Base-by-base conservation (phyloP, 2,113 vertebrate species). In the Callithrix jacchus region DNA sequence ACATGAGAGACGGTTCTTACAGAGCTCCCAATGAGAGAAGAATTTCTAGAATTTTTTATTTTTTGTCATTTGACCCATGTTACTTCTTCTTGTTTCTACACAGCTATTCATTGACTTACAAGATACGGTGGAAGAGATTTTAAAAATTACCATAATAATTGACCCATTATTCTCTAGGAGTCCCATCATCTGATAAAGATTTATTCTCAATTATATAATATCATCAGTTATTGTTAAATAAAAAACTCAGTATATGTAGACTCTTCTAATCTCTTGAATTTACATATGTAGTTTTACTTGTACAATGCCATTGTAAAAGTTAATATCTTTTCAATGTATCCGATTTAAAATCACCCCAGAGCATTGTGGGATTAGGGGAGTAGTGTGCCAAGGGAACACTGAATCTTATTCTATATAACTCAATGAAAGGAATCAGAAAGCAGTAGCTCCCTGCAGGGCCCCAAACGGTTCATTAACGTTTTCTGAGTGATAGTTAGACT, bases 401-500 rank as follows among this genome's bases (percentile, higher is more conserved):
- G 80, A 85, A 23, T 86, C 80, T 76, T 82, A 64, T 82, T 82
- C 35, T 66, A 1, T 16, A 47, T 11, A 0, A 25, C 23, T 86
- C 56, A 81, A 0, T 49, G 68, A 68, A 82, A 73, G 20, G 20
- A 74, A 89, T 73, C 13, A 79, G 68, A 82, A 88, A 61, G 61
- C 61, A 76, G 6, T 20, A 42, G 30, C 66, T 95, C 21, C 85
- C 42, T 71, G 12, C 71, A 95, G 13, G 21, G 76, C 23, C 77
- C 11, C 68, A 74, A 14, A 68, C 20, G 54, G 58, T 89, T 84
- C 18, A 85, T 96, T 95, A 54, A 61, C 8, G 54, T 45, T 76
- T 77, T 87, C 35, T 25, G 42, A 84, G 18, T 70, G 64, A 32
- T 83, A 96, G 76, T 54, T 96, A 91, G 37, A 97, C n/a, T 42